Evolutionary conservation across 2,888 invertebrate genomes (phyloP).

Genomic region (Leucoptera coffeella): DNA sequence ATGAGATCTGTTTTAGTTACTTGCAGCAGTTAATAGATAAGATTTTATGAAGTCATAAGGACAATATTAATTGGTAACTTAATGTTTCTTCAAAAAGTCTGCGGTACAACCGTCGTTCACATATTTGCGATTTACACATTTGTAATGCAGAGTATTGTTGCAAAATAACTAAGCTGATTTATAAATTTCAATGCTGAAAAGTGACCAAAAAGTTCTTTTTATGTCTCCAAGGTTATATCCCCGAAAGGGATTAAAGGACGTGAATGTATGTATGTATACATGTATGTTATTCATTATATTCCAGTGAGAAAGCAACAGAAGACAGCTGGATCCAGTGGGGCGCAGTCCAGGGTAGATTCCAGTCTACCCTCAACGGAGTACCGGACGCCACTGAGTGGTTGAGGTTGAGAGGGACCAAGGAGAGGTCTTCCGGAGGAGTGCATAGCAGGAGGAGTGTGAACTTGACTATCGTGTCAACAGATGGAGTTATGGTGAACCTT

Average conservation of each 20-base stretch:
- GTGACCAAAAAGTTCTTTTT: background rate
- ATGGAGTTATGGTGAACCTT: slow-evolving; percentile 54
- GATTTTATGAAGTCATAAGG: too few species aligned
- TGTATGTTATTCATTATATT: too few species aligned
- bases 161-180: slow-evolving; percentile 1
- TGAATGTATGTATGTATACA: too few species aligned
- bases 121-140: too few species aligned
- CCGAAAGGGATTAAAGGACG: too few species aligned
- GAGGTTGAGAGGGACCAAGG: slow-evolving; percentile 41
- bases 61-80: too few species aligned
- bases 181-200: too few species aligned
- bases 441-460: slow-evolving; percentile 19
- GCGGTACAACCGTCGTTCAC: too few species aligned
- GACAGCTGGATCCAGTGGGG: slow-evolving; percentile 61
- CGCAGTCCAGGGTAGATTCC: slow-evolving; percentile 50
- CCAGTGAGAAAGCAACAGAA: slow-evolving; percentile 16
- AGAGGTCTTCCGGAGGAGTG: slow-evolving; percentile 13
- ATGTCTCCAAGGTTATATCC: slow-evolving; percentile 1
- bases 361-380: slow-evolving; percentile 27
- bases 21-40: too few species aligned
- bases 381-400: slow-evolving; percentile 22
- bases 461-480: slow-evolving; percentile 28
- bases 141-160: too few species aligned
- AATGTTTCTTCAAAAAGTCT: too few species aligned
- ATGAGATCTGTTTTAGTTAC: too few species aligned